Conservation (phyloP, 2,113 vertebrate genomes). For the Sylvilagus bachmani region DNA sequence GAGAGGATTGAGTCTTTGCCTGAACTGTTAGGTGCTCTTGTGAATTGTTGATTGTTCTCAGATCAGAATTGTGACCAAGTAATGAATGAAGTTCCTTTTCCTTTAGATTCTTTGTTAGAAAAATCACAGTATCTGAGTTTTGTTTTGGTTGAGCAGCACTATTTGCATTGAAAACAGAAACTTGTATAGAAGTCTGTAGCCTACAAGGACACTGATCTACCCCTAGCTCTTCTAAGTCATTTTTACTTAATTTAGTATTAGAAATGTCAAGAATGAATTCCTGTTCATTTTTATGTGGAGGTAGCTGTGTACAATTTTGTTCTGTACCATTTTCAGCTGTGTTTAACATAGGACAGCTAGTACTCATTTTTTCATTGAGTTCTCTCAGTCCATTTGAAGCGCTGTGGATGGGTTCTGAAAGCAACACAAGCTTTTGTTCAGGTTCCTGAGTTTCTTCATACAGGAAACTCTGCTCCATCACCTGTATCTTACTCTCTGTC, state of each 20-base stretch:
- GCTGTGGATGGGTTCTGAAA: conserved; percentile 65
- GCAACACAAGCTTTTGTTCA: conserved; percentile 54
- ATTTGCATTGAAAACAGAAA: conserved; percentile 63
- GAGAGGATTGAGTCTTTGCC: conserved; percentile 52
- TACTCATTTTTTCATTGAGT: conserved; percentile 67
- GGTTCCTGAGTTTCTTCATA: conserved; percentile 70
- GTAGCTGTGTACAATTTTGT: conserved; percentile 61
- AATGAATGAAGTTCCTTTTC: conserved; percentile 79
- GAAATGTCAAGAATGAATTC: conserved; percentile 64
- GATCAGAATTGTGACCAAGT: background rate
- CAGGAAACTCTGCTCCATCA: conserved; percentile 61
- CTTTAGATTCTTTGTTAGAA: conserved; percentile 81
- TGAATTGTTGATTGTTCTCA: conserved; percentile 72
- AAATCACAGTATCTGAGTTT: conserved; percentile 77
- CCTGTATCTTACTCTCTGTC: conserved; percentile 69
- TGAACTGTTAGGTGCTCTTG: conserved; percentile 68
- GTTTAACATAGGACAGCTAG: conserved; percentile 64
- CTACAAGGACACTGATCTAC: background rate
- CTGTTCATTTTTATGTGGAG: conserved; percentile 65
- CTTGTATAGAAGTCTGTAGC: conserved; percentile 43
- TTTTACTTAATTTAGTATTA: conserved; percentile 75
- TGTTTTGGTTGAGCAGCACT: conserved; percentile 73
- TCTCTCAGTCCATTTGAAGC: conserved; percentile 71
- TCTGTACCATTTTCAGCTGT: conserved; percentile 62
- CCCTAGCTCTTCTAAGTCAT: conserved; percentile 65